These are phyloP conservation scores for Nibea albiflora DNA, from an alignment of 2,113 vertebrate genomes.

Conservation along the genomic window DNA sequence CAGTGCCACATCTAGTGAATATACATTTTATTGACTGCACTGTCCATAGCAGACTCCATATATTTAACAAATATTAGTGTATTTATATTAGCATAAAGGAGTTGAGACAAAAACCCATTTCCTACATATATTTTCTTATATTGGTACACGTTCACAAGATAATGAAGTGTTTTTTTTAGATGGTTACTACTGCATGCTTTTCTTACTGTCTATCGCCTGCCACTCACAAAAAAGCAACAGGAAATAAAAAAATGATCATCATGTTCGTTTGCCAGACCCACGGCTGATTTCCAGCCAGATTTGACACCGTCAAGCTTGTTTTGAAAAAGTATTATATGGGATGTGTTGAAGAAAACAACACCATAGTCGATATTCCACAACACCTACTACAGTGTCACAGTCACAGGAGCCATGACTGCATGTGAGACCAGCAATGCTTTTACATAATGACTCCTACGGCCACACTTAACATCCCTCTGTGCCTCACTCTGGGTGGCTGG, in stretches of 20 bases:
- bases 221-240: neutral
- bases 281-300: constrained; percentile 5
- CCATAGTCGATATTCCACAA: constrained; percentile 28
- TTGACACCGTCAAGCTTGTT: neutral
- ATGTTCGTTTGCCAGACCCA: neutral
- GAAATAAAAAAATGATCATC: neutral
- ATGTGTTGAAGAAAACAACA: constrained; percentile 18
- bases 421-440: constrained; percentile 36
- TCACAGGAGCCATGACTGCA: constrained; percentile 24
- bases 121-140: neutral
- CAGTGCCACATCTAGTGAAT: too few relatives aligned
- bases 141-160: neutral
- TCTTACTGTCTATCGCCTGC: neutral
- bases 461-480: constrained; percentile 27
- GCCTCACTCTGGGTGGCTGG: neutral
- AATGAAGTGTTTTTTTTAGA: neutral
- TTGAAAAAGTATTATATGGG: neutral
- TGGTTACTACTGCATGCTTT: neutral
- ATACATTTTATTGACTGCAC: too few relatives aligned
- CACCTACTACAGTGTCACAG: constrained; percentile 28
- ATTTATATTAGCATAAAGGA: neutral
- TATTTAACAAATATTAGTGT: neutral
- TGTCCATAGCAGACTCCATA: too few relatives aligned
- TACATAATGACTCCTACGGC: constrained; percentile 59
- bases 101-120: neutral